Percentiles rank a stretch among this genome's conserved stretches.
Conservation (phyloP, 37 sponge, comb jelly and placozoan genomes). For the Theonella swinhoei region DNA sequence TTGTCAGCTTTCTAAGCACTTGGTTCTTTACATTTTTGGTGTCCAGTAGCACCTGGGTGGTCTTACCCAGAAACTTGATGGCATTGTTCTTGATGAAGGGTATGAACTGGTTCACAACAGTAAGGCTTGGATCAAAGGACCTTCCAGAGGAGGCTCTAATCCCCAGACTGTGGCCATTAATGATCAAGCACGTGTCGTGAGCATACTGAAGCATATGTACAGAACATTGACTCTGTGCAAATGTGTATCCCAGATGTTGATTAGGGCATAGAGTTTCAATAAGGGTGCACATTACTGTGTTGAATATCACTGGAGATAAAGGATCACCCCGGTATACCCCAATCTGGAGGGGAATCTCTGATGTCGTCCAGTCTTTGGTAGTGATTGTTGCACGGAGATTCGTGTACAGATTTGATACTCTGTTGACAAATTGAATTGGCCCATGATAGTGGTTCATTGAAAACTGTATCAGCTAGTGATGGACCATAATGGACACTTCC, state of each 20-base stretch:
- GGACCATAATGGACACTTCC: conserved; percentile 31
- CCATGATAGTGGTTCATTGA: conserved; percentile 15
- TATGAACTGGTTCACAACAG: not conserved
- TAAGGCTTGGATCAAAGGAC: conserved; percentile 5
- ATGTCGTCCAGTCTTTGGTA: not conserved
- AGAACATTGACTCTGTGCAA: not conserved
- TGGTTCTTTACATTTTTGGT: too few species aligned
- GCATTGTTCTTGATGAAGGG: conserved; percentile 7
- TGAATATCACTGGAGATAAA: conserved; percentile 22
- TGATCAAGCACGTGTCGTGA: conserved; percentile 33
- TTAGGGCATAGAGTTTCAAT: not conserved
- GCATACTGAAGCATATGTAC: conserved; percentile 23
- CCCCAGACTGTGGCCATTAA: conserved; percentile 1
- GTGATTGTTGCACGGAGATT: not conserved
- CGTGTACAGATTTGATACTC: not conserved
- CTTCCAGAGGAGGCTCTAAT: conserved; percentile 15
- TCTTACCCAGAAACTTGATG: conserved; percentile 26
- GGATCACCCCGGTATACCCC: conserved; percentile 42
- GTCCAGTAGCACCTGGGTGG: not conserved
- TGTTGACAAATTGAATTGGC: not conserved
- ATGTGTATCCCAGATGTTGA: conserved; percentile 15
- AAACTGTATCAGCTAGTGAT: conserved; percentile 13
- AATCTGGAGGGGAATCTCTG: not conserved
- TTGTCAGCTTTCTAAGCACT: conserved; percentile 2
- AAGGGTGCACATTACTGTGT: conserved; percentile 39